Base-by-base conservation (phyloP, 2,888 invertebrate species). In the Leucophenga maculata region DNA sequence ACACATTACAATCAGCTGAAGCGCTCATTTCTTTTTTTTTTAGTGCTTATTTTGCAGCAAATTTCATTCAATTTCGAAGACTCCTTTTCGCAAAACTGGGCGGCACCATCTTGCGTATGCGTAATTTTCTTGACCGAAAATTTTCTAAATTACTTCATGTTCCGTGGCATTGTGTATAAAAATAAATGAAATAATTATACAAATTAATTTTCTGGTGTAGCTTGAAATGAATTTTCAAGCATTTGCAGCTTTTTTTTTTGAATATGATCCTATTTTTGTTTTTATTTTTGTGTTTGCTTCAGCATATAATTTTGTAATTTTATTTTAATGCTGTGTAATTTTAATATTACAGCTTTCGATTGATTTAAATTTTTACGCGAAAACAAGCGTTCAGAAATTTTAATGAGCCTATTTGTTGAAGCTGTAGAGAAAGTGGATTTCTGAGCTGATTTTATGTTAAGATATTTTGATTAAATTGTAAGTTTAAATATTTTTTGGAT, bases 351-450 rank as follows among this genome's bases (percentile, higher is more conserved):
- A 46, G 20, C 22, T 46, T 46, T 22, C 62, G 62, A 62, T 62
- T 62, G 62, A 62, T 62, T 62, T 62, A 62, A 62, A 62, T 46
- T 32, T 31, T 62, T 20, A 20, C 22, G 62, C 46, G 62, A 62
- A 46, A 62, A 46, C 18, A 6, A 22, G 22, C 14, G 6, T 22
- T 46, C 46, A 62, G 16, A 1, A 50, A 13, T 50, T 46, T 50
- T 50, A 50, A 50, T 50, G 50, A 50, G 18, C 50, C 8, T 16
- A 50, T 50, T 50, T 26, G 26, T 26, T 26, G 26, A 3, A 4
- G 26, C 2, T 26, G 4, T 2, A 26, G 26, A 26, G 26, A 26
- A 26, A 26, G 26, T 26, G 26, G 26, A 26, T 3, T 4, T 3
- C 4, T 26, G 26, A 26, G 26, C 26, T 26, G 26, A 26, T 3